Conservation (phyloP, 2,113 vertebrate species). For the Equus quagga region DNA sequence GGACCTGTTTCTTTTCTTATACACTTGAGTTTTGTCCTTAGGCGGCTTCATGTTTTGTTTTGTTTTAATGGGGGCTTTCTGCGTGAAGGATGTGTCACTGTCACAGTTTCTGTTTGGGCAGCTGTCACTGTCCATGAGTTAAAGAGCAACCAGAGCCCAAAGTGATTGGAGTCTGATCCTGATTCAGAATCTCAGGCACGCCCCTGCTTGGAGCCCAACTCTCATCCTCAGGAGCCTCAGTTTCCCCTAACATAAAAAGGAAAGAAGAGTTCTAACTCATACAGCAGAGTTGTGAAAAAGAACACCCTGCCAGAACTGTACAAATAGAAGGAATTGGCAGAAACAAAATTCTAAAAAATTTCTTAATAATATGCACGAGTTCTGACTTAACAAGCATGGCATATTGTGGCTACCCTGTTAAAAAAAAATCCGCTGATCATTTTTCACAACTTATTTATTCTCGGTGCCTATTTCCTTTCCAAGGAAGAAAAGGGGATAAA, state of each 20-base stretch:
- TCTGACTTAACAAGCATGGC: slow-evolving; percentile 57
- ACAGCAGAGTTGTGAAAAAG: background rate
- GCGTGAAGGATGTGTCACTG: background rate
- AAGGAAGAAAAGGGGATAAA: slow-evolving; percentile 54
- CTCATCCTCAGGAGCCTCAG: background rate
- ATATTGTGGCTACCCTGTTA: slow-evolving; percentile 67
- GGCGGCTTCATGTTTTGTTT: background rate
- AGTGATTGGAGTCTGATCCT: background rate
- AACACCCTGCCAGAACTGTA: slow-evolving; percentile 4
- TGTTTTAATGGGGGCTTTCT: background rate
- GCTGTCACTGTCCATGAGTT: background rate
- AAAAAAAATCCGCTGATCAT: slow-evolving; percentile 63
- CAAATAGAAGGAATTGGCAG: slow-evolving; percentile 12
- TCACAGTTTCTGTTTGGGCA: background rate
- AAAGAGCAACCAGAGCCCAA: background rate
- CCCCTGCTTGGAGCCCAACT: background rate
- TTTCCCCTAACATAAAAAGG: background rate
- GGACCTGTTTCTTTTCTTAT: background rate
- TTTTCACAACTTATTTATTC: slow-evolving; percentile 80
- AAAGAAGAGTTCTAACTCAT: background rate
- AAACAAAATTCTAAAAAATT: slow-evolving; percentile 26
- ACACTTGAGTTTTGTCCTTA: background rate
- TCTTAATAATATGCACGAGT: slow-evolving; percentile 48
- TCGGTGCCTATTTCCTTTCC: slow-evolving; percentile 61
- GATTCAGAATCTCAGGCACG: background rate